Base-by-base conservation (phyloP, 2,888 invertebrate genomes). In the Pristionchus japonicus region DNA sequence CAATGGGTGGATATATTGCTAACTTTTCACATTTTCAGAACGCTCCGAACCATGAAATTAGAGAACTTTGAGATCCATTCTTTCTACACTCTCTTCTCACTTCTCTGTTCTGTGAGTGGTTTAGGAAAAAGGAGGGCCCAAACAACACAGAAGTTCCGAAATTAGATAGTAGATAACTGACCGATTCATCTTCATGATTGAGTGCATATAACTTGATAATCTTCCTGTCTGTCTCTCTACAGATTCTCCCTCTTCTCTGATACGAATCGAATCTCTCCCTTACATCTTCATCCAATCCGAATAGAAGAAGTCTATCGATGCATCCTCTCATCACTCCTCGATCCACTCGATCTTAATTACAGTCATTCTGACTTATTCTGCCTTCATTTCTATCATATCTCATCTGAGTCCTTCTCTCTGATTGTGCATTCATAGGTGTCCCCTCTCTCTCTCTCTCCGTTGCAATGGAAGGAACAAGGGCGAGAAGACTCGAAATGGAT, bases 241-340 rank as follows among this genome's bases (percentile, higher is more conserved):
- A 93, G 74, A 91, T 70, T 34, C 89, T 74, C 40, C 89, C 87
- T 34, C 84, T 84, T 49, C n/a, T 37, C 9, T 90, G 64, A 43
- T 89, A 83, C 4, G 88, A 80, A 49, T 86, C 88, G 47, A 67
- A 70, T 83, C 64, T 27, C 27, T 91, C 91, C n/a, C 90, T 88
- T 11, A 93, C 90, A 88, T 93, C 93, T 47, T 91, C 91, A 86
- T 93, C 93, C 31, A 93, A 86, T 17, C 93, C 93, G 61, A 93
- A 93, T 15, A 93, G 88, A 20, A 93, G 87, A 37, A 93, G 87
- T 77, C 93, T 89, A 86, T 93, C 93, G 77, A 93, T 89, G 83
- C 93, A 93, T 17, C 93, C 93, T 47, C 93, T 91, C 43, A 93
- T 88, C 23, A 92, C 91, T n/a, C 90, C 92, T 85, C 89, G 90